Evolutionary conservation across 2,113 vertebrate species (phyloP).

Genomic region (Spizaetus ornatus): DNA sequence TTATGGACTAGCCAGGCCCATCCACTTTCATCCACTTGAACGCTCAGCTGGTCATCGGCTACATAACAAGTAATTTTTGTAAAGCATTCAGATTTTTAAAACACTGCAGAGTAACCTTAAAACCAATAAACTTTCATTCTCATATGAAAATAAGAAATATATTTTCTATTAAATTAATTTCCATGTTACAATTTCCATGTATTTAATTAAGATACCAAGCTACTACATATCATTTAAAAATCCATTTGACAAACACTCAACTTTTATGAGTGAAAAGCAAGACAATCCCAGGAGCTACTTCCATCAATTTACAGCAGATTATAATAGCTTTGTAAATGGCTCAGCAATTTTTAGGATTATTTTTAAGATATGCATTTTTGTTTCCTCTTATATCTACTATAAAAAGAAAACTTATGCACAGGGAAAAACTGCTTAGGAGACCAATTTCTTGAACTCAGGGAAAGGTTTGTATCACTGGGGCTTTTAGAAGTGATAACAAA

Average conservation of each 20-base stretch:
- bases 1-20: conserved; percentile 94
- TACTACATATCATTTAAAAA: not conserved
- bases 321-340: not conserved
- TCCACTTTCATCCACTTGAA: conserved; percentile 86
- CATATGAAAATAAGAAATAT: not conserved
- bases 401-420: not conserved
- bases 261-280: not conserved
- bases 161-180: not conserved
- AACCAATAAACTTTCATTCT: not conserved
- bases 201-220: not conserved
- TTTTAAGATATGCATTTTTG: not conserved
- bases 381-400: not conserved
- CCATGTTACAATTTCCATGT: not conserved
- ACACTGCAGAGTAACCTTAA: not conserved
- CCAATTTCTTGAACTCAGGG: not conserved
- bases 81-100: not conserved
- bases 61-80: not conserved
- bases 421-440: not conserved
- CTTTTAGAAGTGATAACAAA: not conserved
- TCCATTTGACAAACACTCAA: not conserved
- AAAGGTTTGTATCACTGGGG: not conserved
- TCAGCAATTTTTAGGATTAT: not conserved
- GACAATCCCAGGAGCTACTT: not conserved
- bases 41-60: conserved; percentile 85
- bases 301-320: not conserved